These are phyloP conservation scores for Apolygus lucorum DNA, from an alignment of 1,140 invertebrate species.

Conservation along the genomic window DNA sequence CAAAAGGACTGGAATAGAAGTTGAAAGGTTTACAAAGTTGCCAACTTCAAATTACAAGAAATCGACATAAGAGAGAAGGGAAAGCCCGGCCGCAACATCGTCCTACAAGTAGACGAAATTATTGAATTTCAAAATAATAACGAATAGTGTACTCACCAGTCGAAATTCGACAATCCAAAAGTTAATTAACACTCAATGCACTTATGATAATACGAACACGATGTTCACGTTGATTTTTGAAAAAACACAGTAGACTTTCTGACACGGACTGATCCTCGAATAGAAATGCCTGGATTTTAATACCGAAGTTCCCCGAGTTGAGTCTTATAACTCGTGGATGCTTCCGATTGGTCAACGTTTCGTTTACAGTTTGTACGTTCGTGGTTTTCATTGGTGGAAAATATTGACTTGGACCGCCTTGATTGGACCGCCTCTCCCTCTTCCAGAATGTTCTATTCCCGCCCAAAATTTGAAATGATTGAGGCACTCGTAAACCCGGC, in stretches of 20 bases:
- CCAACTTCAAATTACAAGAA: no score
- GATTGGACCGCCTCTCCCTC: constrained; percentile 11
- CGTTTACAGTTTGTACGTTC: constrained; percentile 10
- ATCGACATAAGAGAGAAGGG: no score
- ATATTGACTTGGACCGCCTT: constrained; percentile 17
- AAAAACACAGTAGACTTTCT: not conserved
- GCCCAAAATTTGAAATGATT: not conserved
- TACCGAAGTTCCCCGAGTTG: not conserved
- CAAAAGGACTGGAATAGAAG: no score
- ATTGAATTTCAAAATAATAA: not conserved
- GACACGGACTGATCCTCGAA: not conserved
- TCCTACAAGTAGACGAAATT: no score
- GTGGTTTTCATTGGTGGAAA: constrained; percentile 10
- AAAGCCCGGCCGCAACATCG: no score
- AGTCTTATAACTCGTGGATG: constrained; percentile 19
- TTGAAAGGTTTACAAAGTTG: no score
- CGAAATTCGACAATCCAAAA: not conserved
- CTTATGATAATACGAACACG: no score
- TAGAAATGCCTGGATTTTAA: not conserved
- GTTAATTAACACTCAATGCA: no score
- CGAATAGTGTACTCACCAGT: not conserved
- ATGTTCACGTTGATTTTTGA: not conserved
- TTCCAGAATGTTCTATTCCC: constrained; percentile 20
- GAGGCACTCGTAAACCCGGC: no score
- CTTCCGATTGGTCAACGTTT: constrained; percentile 21